Percentiles rank a stretch among this genome's conserved stretches.
Conservation (phyloP, 2,888 invertebrate species). For the Axea sp. region DNA sequence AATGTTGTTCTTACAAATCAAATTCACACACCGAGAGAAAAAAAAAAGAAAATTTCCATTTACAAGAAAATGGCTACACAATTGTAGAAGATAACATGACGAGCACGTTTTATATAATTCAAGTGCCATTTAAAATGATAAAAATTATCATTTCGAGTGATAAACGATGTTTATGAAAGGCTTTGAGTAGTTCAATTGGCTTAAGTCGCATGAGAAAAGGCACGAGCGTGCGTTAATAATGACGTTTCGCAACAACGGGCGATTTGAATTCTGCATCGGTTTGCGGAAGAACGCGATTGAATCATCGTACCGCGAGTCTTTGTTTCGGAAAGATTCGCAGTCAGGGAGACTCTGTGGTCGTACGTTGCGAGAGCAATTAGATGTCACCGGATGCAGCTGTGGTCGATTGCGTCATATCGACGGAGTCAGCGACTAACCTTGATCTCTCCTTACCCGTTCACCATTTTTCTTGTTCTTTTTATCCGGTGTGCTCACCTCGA, state of each 20-base stretch:
- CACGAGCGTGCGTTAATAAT: conserved; percentile 3
- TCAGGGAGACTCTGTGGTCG: conserved; percentile 55
- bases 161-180: conserved; percentile 29
- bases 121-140: conserved; percentile 30
- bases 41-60: background rate
- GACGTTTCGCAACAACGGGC: conserved; percentile 6
- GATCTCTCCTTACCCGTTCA: conserved; percentile 68
- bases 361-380: conserved; percentile 73
- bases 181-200: conserved; percentile 12
- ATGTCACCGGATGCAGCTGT: conserved; percentile 78
- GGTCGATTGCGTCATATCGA: conserved; percentile 74
- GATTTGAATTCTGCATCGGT: conserved; percentile 8
- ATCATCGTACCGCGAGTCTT: conserved; percentile 46
- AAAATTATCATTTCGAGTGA: conserved; percentile 24
- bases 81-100: background rate
- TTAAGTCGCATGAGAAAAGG: conserved; percentile 8
- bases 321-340: conserved; percentile 39
- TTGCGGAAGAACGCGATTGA: conserved; percentile 32
- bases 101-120: conserved; percentile 21
- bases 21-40: too few relatives aligned
- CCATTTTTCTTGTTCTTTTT: conserved; percentile 39
- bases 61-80: background rate
- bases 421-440: conserved; percentile 73
- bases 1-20: too few relatives aligned
- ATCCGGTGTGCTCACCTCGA: conserved; percentile 15